A percentile compares a stretch with the other conserved stretches of the same genome.
These are phyloP conservation scores for Andrena hattorfiana DNA, from an alignment of 2,888 invertebrate species.

Conservation along the genomic window DNA sequence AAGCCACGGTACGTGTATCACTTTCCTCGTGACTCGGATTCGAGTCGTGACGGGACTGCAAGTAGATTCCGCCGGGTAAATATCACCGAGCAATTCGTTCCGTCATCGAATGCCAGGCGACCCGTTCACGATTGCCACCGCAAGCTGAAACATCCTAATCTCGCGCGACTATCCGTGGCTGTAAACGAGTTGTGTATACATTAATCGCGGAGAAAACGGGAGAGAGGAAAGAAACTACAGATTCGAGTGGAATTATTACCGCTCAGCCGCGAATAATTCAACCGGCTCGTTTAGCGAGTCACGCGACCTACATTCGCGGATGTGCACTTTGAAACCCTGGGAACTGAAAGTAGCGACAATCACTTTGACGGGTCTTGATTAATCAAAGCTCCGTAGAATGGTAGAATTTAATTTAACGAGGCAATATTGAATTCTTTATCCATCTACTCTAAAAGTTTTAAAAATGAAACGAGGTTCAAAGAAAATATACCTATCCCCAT, in stretches of 20 bases:
- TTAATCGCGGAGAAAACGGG: no score
- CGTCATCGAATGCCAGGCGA: slow-evolving; percentile 66
- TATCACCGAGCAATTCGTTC: slow-evolving; percentile 63
- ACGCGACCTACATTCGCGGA: no score
- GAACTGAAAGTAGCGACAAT: no score
- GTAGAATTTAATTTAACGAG: slow-evolving; percentile 22
- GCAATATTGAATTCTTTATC: background rate
- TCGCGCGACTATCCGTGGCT: slow-evolving; percentile 35
- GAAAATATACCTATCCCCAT: background rate
- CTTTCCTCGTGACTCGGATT: slow-evolving; percentile 65
- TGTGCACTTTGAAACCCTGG: no score
- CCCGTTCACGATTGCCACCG: slow-evolving; percentile 58
- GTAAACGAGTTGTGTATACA: background rate
- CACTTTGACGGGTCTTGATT: no score
- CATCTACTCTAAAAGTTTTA: no score
- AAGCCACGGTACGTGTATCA: slow-evolving; percentile 51
- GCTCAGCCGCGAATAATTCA: no score
- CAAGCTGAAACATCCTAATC: slow-evolving; percentile 35
- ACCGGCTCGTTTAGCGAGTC: no score
- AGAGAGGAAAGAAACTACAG: no score
- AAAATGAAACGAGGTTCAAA: no score
- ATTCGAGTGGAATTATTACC: no score
- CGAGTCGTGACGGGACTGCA: slow-evolving; percentile 67
- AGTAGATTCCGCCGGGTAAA: slow-evolving; percentile 49
- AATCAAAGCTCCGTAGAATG: slow-evolving; percentile 2